Evolutionary conservation across 2,888 invertebrate genomes (phyloP).

Genomic region (Gryllus longicercus): DNA sequence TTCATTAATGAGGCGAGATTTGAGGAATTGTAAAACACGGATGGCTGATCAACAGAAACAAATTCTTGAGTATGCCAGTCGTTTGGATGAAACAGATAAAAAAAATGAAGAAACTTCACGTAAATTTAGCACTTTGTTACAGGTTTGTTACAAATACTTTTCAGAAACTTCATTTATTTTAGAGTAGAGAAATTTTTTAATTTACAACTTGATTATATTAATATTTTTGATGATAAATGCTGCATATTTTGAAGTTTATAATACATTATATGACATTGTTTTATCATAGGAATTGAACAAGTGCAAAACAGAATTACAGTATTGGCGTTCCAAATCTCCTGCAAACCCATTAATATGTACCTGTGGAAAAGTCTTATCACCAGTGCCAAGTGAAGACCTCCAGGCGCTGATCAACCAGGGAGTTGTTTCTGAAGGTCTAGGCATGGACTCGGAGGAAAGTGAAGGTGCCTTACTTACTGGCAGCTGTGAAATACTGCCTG

Average conservation of each 20-base stretch:
- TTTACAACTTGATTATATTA: too few species aligned
- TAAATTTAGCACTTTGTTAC: constrained; percentile 81
- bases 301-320: constrained; percentile 86
- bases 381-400: constrained; percentile 58
- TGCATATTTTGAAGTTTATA: too few species aligned
- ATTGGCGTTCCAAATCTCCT: constrained; percentile 85
- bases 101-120: constrained; percentile 86
- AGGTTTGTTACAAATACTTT: constrained; percentile 51
- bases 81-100: constrained; percentile 86
- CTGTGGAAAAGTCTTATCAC: constrained; percentile 62
- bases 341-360: constrained; percentile 70
- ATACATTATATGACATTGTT: too few species aligned
- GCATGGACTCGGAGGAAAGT: constrained; percentile 23
- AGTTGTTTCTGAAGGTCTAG: constrained; percentile 50
- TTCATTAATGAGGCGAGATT: constrained; percentile 71
- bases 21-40: constrained; percentile 76
- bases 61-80: constrained; percentile 73
- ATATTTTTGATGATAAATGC: too few species aligned
- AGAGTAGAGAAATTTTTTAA: neutral
- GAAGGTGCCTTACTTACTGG: constrained; percentile 24
- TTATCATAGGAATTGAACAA: constrained; percentile 74
- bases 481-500: neutral
- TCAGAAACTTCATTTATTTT: neutral
- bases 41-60: constrained; percentile 82
- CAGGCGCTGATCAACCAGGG: constrained; percentile 61